Evolutionary conservation across 2,888 invertebrate genomes (phyloP).

Genomic region (Pyralis farinalis): DNA sequence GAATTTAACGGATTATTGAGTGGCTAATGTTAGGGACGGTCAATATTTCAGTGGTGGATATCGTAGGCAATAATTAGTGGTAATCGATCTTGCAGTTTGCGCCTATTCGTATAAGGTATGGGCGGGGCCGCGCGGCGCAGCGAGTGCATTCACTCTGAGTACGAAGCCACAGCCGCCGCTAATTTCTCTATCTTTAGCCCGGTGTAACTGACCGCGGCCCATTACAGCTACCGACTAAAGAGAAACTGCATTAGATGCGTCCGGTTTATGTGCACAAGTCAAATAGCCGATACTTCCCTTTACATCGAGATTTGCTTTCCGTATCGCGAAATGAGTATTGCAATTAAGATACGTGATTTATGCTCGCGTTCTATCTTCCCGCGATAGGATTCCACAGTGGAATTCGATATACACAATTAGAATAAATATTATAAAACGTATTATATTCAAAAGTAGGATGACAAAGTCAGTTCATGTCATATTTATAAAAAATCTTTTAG

Average conservation of each 20-base stretch:
- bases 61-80: constrained; percentile 67
- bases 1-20: constrained; percentile 23
- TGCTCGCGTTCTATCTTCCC: constrained; percentile 1
- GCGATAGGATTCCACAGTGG: not conserved
- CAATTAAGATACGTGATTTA: constrained; percentile 16
- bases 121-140: constrained; percentile 51
- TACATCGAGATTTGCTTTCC: constrained; percentile 15
- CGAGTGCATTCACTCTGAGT: constrained; percentile 69
- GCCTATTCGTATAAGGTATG: constrained; percentile 63
- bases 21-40: constrained; percentile 28
- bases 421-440: too few relatives aligned
- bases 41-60: constrained; percentile 45
- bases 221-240: constrained; percentile 60
- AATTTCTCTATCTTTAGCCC: constrained; percentile 80
- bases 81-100: constrained; percentile 74
- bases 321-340: constrained; percentile 14
- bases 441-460: too few relatives aligned
- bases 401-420: not conserved
- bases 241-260: constrained; percentile 76
- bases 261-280: constrained; percentile 65
- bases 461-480: too few relatives aligned
- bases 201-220: constrained; percentile 70
- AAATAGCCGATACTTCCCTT: constrained; percentile 34
- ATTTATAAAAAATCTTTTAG: too few relatives aligned
- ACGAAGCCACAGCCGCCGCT: constrained; percentile 39